Evolutionary conservation across 2,113 vertebrate species (phyloP).

Genomic region (Laticauda laticaudata): DNA sequence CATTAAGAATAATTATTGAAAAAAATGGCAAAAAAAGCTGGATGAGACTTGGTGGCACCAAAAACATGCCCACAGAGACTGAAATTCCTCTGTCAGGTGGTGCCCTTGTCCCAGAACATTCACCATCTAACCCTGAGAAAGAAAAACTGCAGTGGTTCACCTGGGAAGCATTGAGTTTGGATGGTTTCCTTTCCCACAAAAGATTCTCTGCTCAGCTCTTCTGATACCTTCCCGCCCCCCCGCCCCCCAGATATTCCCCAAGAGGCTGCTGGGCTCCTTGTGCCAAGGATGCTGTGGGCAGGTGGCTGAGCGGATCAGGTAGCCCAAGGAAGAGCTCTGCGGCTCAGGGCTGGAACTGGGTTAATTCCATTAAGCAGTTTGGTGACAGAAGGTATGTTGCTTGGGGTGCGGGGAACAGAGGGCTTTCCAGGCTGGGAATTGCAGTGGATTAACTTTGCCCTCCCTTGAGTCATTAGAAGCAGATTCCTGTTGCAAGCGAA

Average conservation of each 20-base stretch:
- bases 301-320: conserved; percentile 67
- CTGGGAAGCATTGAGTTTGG: neutral
- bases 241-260: neutral
- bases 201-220: neutral
- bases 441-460: conserved; percentile 75
- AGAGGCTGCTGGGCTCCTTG: neutral
- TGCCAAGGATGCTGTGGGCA: neutral
- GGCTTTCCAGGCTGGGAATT: conserved; percentile 72
- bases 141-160: neutral
- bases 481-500: conserved; percentile 75
- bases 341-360: conserved; percentile 79
- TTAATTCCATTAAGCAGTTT: conserved; percentile 88
- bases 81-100: neutral
- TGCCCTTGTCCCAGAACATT: too few species aligned
- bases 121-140: neutral
- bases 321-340: conserved; percentile 71
- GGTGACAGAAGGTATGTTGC: conserved; percentile 85
- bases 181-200: neutral
- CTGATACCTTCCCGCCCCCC: too few species aligned
- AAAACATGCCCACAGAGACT: neutral
- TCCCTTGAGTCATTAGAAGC: conserved; percentile 78
- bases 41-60: neutral
- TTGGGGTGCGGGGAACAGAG: conserved; percentile 67
- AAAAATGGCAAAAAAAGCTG: neutral
- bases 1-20: neutral